A percentile compares a stretch with the other conserved stretches of the same genome.
Conservation (phyloP, 2,797 vertebrate genomes). For the Coreius guichenoti region DNA sequence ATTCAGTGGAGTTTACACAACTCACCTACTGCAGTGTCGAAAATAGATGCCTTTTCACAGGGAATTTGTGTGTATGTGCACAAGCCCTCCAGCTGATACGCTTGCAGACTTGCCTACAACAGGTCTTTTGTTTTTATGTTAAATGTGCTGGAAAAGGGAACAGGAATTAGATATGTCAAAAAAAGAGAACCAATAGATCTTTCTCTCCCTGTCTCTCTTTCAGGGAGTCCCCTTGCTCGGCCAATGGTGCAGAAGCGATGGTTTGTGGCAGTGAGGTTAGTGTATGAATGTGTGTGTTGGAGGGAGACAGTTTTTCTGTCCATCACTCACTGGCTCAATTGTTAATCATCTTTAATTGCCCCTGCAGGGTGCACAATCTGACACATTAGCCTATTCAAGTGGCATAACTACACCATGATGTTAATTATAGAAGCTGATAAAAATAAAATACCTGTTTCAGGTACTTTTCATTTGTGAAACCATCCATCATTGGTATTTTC, state of each 20-base stretch:
- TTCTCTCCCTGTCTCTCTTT: constrained; percentile 40
- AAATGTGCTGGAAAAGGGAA: constrained; percentile 61
- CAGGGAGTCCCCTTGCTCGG: constrained; percentile 48
- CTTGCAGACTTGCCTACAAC: constrained; percentile 55
- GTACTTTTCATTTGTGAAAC: constrained; percentile 45
- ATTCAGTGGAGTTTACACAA: constrained; percentile 54
- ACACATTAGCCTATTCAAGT: constrained; percentile 56
- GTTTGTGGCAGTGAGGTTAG: constrained; percentile 59
- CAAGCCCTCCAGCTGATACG: constrained; percentile 6
- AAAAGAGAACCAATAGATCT: constrained; percentile 69
- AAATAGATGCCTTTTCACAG: constrained; percentile 53
- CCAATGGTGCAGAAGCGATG: constrained; percentile 54
- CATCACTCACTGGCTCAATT: constrained; percentile 42
- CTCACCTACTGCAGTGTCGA: constrained; percentile 32
- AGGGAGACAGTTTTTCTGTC: constrained; percentile 11
- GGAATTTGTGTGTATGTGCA: constrained; percentile 23
- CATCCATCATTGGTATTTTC: constrained; percentile 36
- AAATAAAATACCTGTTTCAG: constrained; percentile 45
- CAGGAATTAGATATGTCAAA: constrained; percentile 50
- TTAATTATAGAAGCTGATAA: constrained; percentile 60
- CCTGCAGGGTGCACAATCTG: constrained; percentile 58
- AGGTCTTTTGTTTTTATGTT: constrained; percentile 57
- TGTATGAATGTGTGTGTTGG: constrained; percentile 6
- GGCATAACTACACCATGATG: constrained; percentile 59
- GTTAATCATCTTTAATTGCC: constrained; percentile 54